Conservation (phyloP, 1,140 invertebrate genomes). For the Plodia interpunctella region DNA sequence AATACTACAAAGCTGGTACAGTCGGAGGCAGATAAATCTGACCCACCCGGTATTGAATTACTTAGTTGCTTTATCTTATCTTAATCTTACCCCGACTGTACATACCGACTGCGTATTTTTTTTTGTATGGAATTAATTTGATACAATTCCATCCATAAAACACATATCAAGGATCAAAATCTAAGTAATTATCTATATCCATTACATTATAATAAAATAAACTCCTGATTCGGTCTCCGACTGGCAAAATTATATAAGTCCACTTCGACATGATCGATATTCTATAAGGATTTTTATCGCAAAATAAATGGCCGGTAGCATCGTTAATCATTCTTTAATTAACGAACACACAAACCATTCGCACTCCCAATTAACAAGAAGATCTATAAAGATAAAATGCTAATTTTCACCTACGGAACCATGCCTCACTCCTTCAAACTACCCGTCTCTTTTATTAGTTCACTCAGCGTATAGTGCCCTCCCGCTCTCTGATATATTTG, state of each 20-base stretch:
- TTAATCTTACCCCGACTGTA: no score
- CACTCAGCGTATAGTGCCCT: slow-evolving; percentile 1
- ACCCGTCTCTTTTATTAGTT: slow-evolving; percentile 12
- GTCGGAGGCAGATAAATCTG: no score
- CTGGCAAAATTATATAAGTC: neutral
- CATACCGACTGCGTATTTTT: no score
- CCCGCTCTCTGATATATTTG: slow-evolving; percentile 18
- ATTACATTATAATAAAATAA: neutral
- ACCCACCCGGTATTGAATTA: no score
- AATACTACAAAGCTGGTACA: no score
- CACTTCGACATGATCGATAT: slow-evolving; percentile 19
- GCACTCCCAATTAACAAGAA: slow-evolving; percentile 51
- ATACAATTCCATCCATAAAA: no score
- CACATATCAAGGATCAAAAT: no score
- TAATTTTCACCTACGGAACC: slow-evolving; percentile 38
- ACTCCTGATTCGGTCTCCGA: neutral
- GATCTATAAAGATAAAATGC: slow-evolving; percentile 55
- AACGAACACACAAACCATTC: slow-evolving; percentile 44
- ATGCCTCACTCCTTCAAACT: slow-evolving; percentile 29
- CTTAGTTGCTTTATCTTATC: no score
- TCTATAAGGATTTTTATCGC: slow-evolving; percentile 36
- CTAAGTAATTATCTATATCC: no score
- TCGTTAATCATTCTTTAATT: slow-evolving; percentile 62
- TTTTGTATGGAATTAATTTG: no score
- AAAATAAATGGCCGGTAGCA: slow-evolving; percentile 45